Evolutionary conservation across 2,797 vertebrate species (phyloP), one percentile per base, ranked within the genome.

Genomic region (Falco berigora): DNA sequence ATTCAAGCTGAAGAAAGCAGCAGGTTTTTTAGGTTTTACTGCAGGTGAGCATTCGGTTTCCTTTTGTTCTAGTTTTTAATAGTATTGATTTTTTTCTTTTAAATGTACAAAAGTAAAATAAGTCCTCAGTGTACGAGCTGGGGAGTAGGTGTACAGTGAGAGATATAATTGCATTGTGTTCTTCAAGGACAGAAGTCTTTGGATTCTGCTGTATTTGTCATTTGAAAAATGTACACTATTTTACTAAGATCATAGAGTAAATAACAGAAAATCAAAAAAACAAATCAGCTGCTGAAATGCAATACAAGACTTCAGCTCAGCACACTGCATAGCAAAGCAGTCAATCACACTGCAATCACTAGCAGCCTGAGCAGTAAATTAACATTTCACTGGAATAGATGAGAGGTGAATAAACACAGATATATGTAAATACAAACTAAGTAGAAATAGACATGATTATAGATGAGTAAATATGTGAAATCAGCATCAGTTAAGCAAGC

Each of bases 401-500:
- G 92, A 85, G 95, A 94, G 56, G 59, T 92, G 90, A 96, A 93
- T 96, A 96, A 97, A 96, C 92, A 94, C 58, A 90, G 86, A 94
- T 91, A 93, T 93, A 90, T 94, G 93, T 97, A 96, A 97, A 96
- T 97, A 95, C 63, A 96, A 97, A 92, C 90, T 90, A 91, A 95
- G 71, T 92, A 94, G 94, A 90, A 96, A 95, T 92, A 95, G 94
- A 80, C 79, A 27, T 97, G 90, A 95, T 96, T 97, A 88, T 92
- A 92, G 93, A 92, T 93, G 91, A 96, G 91, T 95, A 96, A 97
- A 96, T 94, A 93, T 42, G 72, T 92, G 94, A 90, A 96, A 97
- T 97, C 96, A 94, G 83, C 93, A 84, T 89, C 90, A 95, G 85
- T 97, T 96, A 96, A 92, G 93, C 87, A 96, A 90, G 86, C 91